These are phyloP conservation scores for Thera britannica DNA, from an alignment of 2,888 invertebrate genomes.

Conservation along the genomic window DNA sequence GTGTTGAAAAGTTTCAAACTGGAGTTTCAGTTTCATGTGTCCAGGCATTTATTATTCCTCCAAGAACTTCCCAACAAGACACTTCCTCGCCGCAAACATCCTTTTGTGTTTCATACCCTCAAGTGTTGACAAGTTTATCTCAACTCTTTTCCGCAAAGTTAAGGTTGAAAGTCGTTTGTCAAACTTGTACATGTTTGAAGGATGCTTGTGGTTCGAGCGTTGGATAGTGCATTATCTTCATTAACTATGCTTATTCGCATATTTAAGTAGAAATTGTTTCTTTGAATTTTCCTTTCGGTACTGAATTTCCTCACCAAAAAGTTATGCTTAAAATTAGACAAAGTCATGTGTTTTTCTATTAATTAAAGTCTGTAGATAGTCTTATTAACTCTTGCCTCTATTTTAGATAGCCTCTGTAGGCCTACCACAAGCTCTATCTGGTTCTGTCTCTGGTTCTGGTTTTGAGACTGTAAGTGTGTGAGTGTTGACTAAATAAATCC, in stretches of 20 bases:
- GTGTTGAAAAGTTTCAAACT: not conserved
- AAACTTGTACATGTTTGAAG: conserved; percentile 4
- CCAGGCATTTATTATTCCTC: not conserved
- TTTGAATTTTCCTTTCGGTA: not conserved
- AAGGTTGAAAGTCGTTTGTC: conserved; percentile 9
- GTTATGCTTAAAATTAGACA: too few species aligned
- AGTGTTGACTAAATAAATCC: too few species aligned
- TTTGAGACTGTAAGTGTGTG: too few species aligned
- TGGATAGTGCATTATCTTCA: conserved; percentile 18
- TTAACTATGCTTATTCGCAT: conserved; percentile 10
- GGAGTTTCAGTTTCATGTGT: conserved; percentile 6
- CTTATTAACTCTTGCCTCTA: too few species aligned
- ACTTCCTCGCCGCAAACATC: conserved; percentile 17
- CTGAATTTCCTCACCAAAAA: too few species aligned
- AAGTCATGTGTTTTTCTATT: too few species aligned
- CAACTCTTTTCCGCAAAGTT: not conserved
- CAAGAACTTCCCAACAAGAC: conserved; percentile 17
- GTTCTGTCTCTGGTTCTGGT: too few species aligned
- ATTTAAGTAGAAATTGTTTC: conserved; percentile 10
- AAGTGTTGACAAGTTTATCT: not conserved
- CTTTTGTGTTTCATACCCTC: conserved; percentile 9
- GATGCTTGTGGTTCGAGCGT: conserved; percentile 9
- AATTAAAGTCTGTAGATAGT: too few species aligned
- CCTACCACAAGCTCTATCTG: too few species aligned
- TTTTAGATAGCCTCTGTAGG: too few species aligned